Evolutionary conservation across 2,797 vertebrate species (phyloP).

Genomic region (Psittacula derbiana): DNA sequence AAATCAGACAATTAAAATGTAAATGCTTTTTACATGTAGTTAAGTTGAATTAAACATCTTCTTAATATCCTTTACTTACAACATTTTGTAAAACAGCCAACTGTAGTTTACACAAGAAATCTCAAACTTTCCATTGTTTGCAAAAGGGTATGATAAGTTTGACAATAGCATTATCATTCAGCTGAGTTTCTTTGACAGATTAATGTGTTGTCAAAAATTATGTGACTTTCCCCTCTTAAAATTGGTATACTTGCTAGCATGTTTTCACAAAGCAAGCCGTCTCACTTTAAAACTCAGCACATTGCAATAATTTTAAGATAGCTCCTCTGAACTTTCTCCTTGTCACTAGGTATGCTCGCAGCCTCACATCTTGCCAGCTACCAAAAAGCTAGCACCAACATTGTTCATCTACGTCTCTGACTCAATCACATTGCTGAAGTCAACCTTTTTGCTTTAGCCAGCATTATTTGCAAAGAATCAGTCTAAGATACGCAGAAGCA

Average conservation of each 20-base stretch:
- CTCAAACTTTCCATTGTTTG: conserved; percentile 17
- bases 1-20: background rate
- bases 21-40: background rate
- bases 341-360: background rate
- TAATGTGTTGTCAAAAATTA: background rate
- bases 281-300: background rate
- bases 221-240: background rate
- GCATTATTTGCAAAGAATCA: background rate
- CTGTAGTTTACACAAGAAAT: background rate
- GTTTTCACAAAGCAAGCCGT: background rate
- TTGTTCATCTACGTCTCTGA: background rate
- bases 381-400: background rate
- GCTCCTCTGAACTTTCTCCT: background rate
- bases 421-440: background rate
- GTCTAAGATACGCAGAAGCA: background rate
- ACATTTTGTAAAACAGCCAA: background rate
- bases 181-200: background rate
- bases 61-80: background rate
- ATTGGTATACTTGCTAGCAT: background rate
- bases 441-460: background rate
- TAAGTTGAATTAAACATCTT: background rate
- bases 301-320: background rate
- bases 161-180: background rate
- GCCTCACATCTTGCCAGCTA: background rate
- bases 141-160: conserved; percentile 8